These are phyloP conservation scores for Doris montereyensis DNA, from an alignment of 2,888 invertebrate genomes.

Conservation along the genomic window DNA sequence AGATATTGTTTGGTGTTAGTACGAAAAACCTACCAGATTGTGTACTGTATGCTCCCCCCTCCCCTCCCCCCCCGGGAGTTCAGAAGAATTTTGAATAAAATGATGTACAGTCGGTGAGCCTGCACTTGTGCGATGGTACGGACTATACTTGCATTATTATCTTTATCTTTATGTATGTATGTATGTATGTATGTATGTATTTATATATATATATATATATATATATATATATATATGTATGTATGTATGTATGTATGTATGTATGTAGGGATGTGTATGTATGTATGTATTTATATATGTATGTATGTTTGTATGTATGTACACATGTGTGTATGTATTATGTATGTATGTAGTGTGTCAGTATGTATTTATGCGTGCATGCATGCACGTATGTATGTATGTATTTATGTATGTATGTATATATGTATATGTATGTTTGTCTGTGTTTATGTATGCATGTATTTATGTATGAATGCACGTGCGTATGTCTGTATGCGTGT, in stretches of 20 bases:
- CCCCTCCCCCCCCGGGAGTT: no score
- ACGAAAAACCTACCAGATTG: no score
- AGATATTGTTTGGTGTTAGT: no score
- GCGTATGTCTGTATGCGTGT: neutral
- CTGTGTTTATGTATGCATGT: neutral
- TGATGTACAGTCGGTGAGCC: no score
- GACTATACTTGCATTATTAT: no score
- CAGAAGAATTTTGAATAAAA: no score
- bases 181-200: conserved; percentile 1
- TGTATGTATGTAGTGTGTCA: neutral
- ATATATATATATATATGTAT: neutral
- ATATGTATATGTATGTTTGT: conserved; percentile 11
- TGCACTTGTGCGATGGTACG: no score
- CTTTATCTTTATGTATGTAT: neutral
- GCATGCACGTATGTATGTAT: neutral
- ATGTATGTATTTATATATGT: neutral
- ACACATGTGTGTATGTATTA: no score
- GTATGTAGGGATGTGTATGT: neutral
- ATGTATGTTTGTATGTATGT: neutral
- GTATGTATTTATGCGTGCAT: neutral
- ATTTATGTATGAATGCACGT: neutral
- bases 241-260: neutral
- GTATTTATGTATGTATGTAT: neutral
- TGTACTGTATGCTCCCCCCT: no score
- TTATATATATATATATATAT: conserved; percentile 6